These are phyloP conservation scores for Nesoenas mayeri DNA, from an alignment of 2,113 vertebrate species.

Conservation along the genomic window DNA sequence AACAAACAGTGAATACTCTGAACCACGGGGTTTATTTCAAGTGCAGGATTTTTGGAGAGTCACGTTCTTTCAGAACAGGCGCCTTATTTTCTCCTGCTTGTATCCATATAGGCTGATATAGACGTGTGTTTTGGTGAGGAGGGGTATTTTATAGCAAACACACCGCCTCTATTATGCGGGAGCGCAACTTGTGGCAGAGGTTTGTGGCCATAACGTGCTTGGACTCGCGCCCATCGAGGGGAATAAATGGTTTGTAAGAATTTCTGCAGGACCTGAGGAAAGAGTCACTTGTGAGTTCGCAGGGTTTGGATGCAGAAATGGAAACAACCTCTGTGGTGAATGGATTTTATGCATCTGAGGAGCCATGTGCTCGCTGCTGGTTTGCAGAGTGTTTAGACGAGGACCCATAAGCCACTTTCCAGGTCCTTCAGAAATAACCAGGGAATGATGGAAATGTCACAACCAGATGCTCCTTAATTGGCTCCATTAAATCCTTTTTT, in stretches of 20 bases:
- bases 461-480: background rate
- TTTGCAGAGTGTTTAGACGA: background rate
- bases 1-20: no score
- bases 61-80: background rate
- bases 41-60: no score
- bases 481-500: background rate
- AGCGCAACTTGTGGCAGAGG: background rate
- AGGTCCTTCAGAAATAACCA: background rate
- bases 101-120: background rate
- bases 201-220: rapidly evolving
- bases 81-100: background rate
- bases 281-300: background rate
- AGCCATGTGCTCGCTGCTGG: background rate
- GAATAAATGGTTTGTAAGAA: background rate
- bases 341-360: rapidly evolving
- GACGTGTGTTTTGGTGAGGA: background rate
- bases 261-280: background rate
- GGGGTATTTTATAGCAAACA: background rate
- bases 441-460: background rate
- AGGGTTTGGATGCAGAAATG: background rate
- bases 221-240: rapidly evolving
- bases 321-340: background rate
- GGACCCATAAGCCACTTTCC: background rate
- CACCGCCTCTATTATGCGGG: background rate
- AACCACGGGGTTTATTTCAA: background rate